Conservation (phyloP, 2,113 vertebrate genomes). For the Lepisosteus osseus region DNA sequence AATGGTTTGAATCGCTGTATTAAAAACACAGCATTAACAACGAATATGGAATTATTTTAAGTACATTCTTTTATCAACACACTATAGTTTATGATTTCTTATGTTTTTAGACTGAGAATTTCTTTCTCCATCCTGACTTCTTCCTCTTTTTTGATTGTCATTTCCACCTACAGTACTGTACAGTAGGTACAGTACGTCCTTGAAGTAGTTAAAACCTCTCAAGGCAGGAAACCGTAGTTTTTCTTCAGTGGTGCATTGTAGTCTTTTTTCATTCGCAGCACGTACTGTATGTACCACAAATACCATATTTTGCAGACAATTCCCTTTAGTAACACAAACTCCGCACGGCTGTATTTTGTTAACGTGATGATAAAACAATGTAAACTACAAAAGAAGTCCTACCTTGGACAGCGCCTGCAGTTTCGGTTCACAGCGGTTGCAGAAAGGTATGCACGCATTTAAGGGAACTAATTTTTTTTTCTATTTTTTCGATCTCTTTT, state of each 20-base stretch:
- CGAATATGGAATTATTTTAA: no score
- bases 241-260: conserved; percentile 28
- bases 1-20: no score
- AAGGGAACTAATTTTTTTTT: neutral
- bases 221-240: neutral
- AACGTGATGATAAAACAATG: conserved; percentile 5
- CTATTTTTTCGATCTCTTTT: neutral
- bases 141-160: no score
- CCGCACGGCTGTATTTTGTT: neutral
- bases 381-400: conserved; percentile 27
- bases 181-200: no score
- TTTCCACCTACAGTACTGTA: no score
- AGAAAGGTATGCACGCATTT: conserved; percentile 8
- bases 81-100: no score
- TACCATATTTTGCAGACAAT: neutral
- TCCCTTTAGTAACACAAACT: neutral
- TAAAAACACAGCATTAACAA: no score
- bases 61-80: no score
- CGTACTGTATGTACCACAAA: neutral
- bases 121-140: no score
- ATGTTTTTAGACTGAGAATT: no score
- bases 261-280: conserved; percentile 17
- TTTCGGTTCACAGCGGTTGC: conserved; percentile 30
- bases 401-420: conserved; percentile 52
- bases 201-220: no score